Percentiles rank a stretch among this genome's conserved stretches.
Evolutionary conservation across 2,888 invertebrate genomes (phyloP).

Genomic region (Diabrotica balteata): DNA sequence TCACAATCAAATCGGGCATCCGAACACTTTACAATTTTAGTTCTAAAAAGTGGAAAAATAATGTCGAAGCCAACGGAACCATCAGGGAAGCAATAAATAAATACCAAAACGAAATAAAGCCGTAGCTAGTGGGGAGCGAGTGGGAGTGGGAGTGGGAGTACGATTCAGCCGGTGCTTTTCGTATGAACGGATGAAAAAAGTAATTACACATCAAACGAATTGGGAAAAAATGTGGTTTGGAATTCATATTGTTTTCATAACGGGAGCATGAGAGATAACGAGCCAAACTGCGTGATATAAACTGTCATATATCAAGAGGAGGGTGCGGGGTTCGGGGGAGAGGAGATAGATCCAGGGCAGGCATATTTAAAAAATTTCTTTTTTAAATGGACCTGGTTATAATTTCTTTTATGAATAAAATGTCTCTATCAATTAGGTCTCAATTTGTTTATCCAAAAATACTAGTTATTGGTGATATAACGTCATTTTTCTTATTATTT

Average conservation of each 20-base stretch:
- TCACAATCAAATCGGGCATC: no score
- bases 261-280: slow-evolving; percentile 53
- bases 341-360: slow-evolving; percentile 26
- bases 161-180: slow-evolving; percentile 6
- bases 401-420: no score
- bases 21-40: no score
- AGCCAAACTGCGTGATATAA: slow-evolving; percentile 51
- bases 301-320: slow-evolving; percentile 58
- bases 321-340: slow-evolving; percentile 44
- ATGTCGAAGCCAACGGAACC: slow-evolving; percentile 9
- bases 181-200: slow-evolving; percentile 45
- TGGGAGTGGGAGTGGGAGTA: background rate
- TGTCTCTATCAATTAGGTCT: no score
- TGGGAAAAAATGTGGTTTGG: slow-evolving; percentile 60
- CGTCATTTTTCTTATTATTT: no score
- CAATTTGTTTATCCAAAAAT: no score
- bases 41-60: no score
- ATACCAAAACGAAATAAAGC: slow-evolving; percentile 57
- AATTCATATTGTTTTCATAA: slow-evolving; percentile 63
- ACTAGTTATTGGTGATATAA: no score
- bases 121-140: slow-evolving; percentile 1
- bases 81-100: slow-evolving; percentile 53
- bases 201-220: slow-evolving; percentile 62
- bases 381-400: no score
- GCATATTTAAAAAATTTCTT: background rate